Evolutionary conservation across 2,113 vertebrate genomes (phyloP), one percentile per base, ranked within the genome.

Genomic region (Girardinichthys multiradiatus): DNA sequence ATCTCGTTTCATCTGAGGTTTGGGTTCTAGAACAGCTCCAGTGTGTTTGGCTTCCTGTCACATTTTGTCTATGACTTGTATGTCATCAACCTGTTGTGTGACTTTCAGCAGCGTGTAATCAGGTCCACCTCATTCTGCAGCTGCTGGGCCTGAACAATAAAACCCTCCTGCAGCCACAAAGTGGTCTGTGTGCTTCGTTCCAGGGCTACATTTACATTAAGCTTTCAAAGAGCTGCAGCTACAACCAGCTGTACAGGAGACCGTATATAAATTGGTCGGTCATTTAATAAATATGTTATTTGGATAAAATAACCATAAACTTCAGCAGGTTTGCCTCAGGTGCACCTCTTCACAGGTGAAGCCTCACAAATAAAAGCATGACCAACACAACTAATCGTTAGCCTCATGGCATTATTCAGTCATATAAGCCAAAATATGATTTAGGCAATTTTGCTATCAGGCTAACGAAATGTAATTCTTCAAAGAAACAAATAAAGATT

Each of bases 101-200:
- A 67, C 68, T 81, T 76, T 83, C 83, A 87, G 19, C 83, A 35
- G 57, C 4, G 0, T 1, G 30, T 64, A 37, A 78, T 87, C 60
- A 29, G 57, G 35, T 35, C 64, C 0, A 0, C 10, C 19, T 87
- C 45, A 26, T 19, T 30, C 33, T 57, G 76, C 76, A 82, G n/a
- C 72, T 77, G 75, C 72, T 70, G 72, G 5, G 19, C 3, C 11
- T 1, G 1, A 19, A 33, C 27, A 37, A 73, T 4, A 19, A 28
- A 66, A 48, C 42, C 31, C 4, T 15, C 4, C 5, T 6, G 7
- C 27, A 4, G 0, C n/a, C 48, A 57, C n/a, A n/a, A n/a, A n/a
- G 6, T 33, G 31, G 3, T 6, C 33, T 51, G 9, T 6, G 7
- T 14, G 31, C n/a, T 27, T 27, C 28, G 39, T 64, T 64, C 19